Conservation (phyloP, 2,113 vertebrate genomes). For the Corythornis cristatus region DNA sequence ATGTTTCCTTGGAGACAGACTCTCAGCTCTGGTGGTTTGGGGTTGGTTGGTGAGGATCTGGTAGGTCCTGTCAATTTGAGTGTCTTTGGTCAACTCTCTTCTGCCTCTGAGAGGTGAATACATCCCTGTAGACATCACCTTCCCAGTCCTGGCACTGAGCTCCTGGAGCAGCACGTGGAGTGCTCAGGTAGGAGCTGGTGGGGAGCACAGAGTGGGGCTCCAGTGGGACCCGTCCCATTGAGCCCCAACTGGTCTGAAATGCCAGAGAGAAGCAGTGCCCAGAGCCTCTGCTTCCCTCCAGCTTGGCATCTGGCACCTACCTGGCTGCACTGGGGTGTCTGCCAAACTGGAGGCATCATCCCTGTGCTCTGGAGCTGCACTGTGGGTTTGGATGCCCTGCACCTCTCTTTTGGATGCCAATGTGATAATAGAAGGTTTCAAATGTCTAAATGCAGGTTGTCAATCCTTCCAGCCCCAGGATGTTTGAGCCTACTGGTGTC, state of each 20-base stretch:
- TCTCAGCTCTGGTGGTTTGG: background rate
- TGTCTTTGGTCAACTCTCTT: background rate
- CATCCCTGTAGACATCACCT: no score
- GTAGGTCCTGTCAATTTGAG: background rate
- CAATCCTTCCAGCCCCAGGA: background rate
- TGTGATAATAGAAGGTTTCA: background rate
- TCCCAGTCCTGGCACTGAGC: background rate
- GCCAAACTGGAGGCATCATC: background rate
- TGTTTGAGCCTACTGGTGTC: background rate
- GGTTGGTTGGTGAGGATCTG: background rate
- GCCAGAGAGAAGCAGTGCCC: background rate
- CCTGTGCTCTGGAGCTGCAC: background rate
- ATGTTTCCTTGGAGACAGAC: rapidly evolving
- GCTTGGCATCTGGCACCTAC: background rate
- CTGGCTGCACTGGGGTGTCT: background rate
- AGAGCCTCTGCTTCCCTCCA: background rate
- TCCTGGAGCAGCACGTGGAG: background rate
- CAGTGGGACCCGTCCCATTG: rapidly evolving
- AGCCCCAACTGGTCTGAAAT: background rate
- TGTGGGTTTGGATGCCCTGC: background rate
- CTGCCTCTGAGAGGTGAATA: background rate
- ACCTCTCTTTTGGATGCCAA: background rate
- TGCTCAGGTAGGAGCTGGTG: background rate
- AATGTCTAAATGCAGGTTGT: background rate
- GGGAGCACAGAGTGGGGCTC: background rate